A percentile compares a stretch with the other conserved stretches of the same genome.
These are phyloP conservation scores for Misgurnus anguillicaudatus DNA, from an alignment of 2,113 vertebrate genomes.

Conservation along the genomic window DNA sequence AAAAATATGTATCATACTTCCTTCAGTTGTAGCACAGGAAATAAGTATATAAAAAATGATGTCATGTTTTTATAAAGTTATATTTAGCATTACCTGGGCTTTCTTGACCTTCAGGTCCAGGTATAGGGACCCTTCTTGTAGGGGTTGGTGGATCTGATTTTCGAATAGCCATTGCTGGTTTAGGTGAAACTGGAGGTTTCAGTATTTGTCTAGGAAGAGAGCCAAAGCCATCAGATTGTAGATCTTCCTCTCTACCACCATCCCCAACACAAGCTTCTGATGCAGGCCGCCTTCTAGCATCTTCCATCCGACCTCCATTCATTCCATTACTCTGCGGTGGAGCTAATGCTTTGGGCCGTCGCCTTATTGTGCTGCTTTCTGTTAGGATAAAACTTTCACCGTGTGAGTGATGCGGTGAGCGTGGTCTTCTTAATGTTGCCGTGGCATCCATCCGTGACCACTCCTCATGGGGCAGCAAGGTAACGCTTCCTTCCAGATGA, in stretches of 20 bases:
- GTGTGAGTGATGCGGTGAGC: constrained; percentile 73
- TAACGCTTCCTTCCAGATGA: constrained; percentile 57
- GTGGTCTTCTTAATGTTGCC: constrained; percentile 82
- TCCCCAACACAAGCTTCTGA: constrained; percentile 76
- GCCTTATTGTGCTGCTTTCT: constrained; percentile 79
- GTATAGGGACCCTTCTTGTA: constrained; percentile 84
- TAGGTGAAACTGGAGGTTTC: constrained; percentile 89
- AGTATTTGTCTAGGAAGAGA: constrained; percentile 73
- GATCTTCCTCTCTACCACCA: constrained; percentile 44
- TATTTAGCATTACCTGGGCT: constrained; percentile 79
- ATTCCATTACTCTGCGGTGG: constrained; percentile 71
- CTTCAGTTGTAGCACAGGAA: no score
- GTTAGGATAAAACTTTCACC: constrained; percentile 71
- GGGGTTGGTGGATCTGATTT: constrained; percentile 81
- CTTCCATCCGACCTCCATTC: constrained; percentile 54
- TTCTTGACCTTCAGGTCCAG: constrained; percentile 73
- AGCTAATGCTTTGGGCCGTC: constrained; percentile 70
- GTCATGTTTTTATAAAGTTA: background rate
- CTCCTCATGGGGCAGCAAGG: constrained; percentile 65
- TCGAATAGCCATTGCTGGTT: constrained; percentile 76
- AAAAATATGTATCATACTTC: no score
- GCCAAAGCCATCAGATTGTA: constrained; percentile 55
- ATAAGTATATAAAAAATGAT: no score
- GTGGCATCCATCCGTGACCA: constrained; percentile 82
- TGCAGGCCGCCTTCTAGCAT: constrained; percentile 69